These are phyloP conservation scores for Suricata suricatta DNA, from an alignment of 2,113 vertebrate genomes.

Conservation along the genomic window DNA sequence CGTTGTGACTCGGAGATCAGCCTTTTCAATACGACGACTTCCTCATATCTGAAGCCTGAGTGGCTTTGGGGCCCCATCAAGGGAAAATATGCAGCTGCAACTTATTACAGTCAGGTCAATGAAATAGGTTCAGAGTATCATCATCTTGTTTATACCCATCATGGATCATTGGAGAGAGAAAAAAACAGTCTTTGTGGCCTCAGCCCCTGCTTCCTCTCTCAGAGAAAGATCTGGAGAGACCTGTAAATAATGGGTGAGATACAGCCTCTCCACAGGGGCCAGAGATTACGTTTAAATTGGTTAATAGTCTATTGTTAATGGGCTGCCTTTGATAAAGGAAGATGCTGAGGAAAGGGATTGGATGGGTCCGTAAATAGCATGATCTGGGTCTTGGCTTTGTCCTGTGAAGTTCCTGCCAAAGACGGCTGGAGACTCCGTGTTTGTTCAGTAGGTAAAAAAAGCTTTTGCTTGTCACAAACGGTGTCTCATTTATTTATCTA, in stretches of 20 bases:
- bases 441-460: constrained; percentile 77
- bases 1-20: neutral
- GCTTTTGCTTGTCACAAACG: constrained; percentile 79
- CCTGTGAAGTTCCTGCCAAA: constrained; percentile 74
- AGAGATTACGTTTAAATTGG: constrained; percentile 21
- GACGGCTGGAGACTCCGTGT: constrained; percentile 78
- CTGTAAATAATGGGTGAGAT: constrained; percentile 16
- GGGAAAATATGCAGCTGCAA: neutral
- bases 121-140: neutral
- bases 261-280: constrained; percentile 18
- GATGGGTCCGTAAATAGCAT: constrained; percentile 49
- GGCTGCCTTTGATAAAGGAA: constrained; percentile 56
- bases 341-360: constrained; percentile 32
- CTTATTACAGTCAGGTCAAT: neutral
- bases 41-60: neutral
- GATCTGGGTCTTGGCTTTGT: constrained; percentile 77
- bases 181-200: neutral
- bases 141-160: neutral
- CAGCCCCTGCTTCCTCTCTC: constrained; percentile 35
- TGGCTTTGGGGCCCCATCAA: neutral
- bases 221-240: constrained; percentile 2
- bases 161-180: neutral
- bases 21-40: constrained; percentile 11
- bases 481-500: constrained; percentile 68
- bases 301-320: constrained; percentile 71